These are phyloP conservation scores for Cyprinodon variegatus DNA, from an alignment of 2,113 vertebrate species.

Conservation along the genomic window DNA sequence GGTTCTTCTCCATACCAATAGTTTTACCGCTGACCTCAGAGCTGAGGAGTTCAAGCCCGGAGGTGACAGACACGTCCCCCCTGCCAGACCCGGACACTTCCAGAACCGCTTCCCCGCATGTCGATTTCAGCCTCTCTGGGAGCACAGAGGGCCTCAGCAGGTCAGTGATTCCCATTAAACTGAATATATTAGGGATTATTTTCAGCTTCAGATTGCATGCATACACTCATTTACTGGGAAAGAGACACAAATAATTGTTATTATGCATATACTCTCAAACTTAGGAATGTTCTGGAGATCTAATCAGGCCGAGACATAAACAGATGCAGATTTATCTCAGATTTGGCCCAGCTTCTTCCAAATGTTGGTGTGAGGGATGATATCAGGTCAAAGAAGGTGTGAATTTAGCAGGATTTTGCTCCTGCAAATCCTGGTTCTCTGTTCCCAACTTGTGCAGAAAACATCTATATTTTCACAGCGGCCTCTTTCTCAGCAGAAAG, in stretches of 20 bases:
- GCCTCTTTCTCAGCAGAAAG: neutral
- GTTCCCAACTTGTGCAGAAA: neutral
- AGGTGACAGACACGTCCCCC: constrained; percentile 55
- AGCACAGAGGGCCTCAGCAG: constrained; percentile 60
- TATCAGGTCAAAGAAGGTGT: neutral
- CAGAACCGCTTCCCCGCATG: neutral
- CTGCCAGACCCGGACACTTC: constrained; percentile 4
- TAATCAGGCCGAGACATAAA: neutral
- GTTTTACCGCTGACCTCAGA: constrained; percentile 41
- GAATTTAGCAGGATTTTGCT: neutral
- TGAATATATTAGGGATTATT: neutral
- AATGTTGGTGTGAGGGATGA: too few relatives aligned
- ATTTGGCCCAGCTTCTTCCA: too few relatives aligned
- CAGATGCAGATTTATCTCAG: neutral
- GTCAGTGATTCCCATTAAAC: constrained; percentile 54
- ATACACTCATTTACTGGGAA: neutral
- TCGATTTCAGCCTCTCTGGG: constrained; percentile 26
- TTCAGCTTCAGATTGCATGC: neutral
- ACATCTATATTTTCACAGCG: neutral
- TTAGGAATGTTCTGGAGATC: neutral
- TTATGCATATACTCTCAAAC: neutral
- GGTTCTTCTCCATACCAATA: constrained; percentile 43
- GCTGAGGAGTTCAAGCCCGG: constrained; percentile 41
- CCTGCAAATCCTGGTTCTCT: neutral
- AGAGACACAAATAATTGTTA: neutral